These are phyloP conservation scores for Grantiella picta DNA, from an alignment of 2,113 vertebrate species.

Conservation along the genomic window DNA sequence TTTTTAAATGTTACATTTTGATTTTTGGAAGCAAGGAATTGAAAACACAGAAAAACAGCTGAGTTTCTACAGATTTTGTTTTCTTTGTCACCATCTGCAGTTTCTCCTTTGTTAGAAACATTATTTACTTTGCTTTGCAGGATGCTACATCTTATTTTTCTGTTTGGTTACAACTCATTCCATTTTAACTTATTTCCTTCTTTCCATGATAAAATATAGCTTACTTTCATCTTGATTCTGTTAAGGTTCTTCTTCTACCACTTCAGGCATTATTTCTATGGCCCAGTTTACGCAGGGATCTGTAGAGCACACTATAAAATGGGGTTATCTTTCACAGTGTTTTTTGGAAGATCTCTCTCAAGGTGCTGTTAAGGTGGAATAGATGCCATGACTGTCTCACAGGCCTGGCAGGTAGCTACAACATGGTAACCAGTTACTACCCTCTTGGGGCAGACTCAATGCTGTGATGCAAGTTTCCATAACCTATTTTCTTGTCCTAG, in stretches of 20 bases:
- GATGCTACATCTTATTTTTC: not conserved
- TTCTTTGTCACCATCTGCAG: conserved; percentile 20
- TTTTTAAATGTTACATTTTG: conserved; percentile 60
- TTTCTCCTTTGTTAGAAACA: conserved; percentile 5
- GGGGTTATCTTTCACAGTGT: not conserved
- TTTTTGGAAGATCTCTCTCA: not conserved
- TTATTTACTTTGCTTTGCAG: not conserved
- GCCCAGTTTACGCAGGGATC: not conserved
- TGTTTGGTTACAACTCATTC: not conserved
- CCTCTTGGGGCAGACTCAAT: not conserved
- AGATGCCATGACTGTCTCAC: not conserved
- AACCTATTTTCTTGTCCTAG: not conserved
- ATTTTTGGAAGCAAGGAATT: conserved; percentile 52
- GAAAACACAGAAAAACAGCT: conserved; percentile 17
- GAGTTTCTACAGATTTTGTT: conserved; percentile 46
- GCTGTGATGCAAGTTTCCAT: not conserved
- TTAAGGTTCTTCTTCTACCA: not conserved
- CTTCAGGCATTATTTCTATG: not conserved
- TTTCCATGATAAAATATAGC: not conserved
- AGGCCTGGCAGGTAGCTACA: not conserved
- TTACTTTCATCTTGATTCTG: not conserved
- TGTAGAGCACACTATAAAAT: not conserved
- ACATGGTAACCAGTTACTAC: not conserved
- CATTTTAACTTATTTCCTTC: not conserved
- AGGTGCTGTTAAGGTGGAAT: not conserved